Conservation (phyloP, 2,888 invertebrate genomes). For the Lingula anatina region DNA sequence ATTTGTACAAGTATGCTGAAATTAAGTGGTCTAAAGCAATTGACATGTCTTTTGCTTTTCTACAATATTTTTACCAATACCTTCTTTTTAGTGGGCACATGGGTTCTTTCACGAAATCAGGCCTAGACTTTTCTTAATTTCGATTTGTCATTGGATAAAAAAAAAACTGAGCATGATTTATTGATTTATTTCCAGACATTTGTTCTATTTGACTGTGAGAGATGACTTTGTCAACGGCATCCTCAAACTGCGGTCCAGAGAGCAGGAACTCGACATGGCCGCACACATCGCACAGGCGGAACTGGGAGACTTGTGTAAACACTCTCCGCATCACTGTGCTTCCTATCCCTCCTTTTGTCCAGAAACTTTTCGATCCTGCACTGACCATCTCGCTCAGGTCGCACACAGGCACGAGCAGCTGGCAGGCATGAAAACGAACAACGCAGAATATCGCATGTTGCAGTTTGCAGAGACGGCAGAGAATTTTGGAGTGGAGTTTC, state of each 20-base stretch:
- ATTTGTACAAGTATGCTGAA: no score
- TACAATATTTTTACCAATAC: no score
- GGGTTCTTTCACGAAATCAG: no score
- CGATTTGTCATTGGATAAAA: no score
- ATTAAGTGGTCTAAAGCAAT: no score
- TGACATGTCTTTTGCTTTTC: no score
- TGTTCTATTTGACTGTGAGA: slow-evolving; percentile 80
- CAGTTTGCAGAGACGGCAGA: slow-evolving; percentile 75
- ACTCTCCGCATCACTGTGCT: slow-evolving; percentile 5
- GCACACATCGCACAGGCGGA: slow-evolving; percentile 75
- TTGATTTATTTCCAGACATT: slow-evolving; percentile 59
- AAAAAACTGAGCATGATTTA: no score
- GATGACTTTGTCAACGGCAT: slow-evolving; percentile 66
- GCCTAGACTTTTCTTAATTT: no score
- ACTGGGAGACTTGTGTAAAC: slow-evolving; percentile 64
- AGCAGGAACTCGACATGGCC: slow-evolving; percentile 66
- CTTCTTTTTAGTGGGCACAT: no score
- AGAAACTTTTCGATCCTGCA: slow-evolving; percentile 1
- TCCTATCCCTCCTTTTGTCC: background rate
- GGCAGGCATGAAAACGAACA: slow-evolving; percentile 65
- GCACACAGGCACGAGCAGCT: slow-evolving; percentile 44
- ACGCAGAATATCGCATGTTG: slow-evolving; percentile 77
- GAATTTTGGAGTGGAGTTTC: slow-evolving; percentile 76
- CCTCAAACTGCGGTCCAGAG: slow-evolving; percentile 66
- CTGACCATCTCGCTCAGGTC: no score